Evolutionary conservation across 2,888 invertebrate genomes (phyloP).

Genomic region (Hypomecis atomaria): DNA sequence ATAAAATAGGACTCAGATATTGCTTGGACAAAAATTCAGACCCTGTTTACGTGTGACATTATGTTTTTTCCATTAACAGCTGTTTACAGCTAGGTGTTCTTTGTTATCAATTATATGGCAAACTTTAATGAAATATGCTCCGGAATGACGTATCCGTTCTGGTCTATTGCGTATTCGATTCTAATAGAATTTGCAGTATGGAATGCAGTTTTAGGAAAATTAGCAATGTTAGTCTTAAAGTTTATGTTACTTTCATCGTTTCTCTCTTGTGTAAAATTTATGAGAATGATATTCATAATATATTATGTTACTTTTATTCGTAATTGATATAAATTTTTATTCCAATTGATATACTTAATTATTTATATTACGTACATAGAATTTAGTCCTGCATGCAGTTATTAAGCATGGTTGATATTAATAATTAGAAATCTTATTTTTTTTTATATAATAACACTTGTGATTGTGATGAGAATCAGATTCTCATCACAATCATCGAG

Average conservation of each 20-base stretch:
- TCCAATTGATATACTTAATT: too few relatives aligned
- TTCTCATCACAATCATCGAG: too few relatives aligned
- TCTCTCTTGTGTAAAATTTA: background rate
- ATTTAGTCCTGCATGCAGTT: too few relatives aligned
- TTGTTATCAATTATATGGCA: conserved; percentile 34
- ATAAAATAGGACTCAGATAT: background rate
- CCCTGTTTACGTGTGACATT: conserved; percentile 1
- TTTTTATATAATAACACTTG: too few relatives aligned
- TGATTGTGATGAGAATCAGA: too few relatives aligned
- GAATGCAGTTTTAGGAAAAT: conserved; percentile 1
- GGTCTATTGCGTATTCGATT: background rate
- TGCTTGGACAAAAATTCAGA: too few relatives aligned
- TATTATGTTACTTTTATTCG: background rate
- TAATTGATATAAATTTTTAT: too few relatives aligned
- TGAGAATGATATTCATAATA: background rate
- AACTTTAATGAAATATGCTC: conserved; percentile 7
- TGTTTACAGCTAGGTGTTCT: conserved; percentile 38
- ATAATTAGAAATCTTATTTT: too few relatives aligned
- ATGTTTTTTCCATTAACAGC: conserved; percentile 43
- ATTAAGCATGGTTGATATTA: too few relatives aligned
- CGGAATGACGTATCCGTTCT: conserved; percentile 14
- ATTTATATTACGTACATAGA: too few relatives aligned
- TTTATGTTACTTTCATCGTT: background rate
- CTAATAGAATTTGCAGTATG: background rate
- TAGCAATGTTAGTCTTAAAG: background rate